These are phyloP conservation scores for Drosophila sechellia DNA, from an alignment of 1,140 invertebrate species.

Conservation along the genomic window DNA sequence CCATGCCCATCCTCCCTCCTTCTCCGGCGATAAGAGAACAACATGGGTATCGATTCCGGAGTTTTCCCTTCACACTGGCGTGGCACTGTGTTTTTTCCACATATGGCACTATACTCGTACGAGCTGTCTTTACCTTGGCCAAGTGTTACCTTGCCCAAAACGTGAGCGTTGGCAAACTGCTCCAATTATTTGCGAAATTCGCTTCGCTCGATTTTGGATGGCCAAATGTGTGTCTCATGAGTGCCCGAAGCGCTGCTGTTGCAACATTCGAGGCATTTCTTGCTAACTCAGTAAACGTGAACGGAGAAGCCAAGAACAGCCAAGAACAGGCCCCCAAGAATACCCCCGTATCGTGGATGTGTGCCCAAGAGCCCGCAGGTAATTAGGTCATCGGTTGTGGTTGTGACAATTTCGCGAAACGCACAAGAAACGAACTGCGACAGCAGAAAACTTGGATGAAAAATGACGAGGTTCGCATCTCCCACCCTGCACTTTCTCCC, in stretches of 20 bases:
- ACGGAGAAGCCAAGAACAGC: slow-evolving; percentile 28
- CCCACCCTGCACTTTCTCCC: slow-evolving; percentile 6
- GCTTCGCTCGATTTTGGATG: slow-evolving; percentile 22
- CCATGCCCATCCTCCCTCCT: slow-evolving; percentile 23
- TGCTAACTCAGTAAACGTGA: slow-evolving; percentile 72
- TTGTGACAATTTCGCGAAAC: slow-evolving; percentile 54
- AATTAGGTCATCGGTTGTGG: slow-evolving; percentile 67
- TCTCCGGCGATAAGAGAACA: slow-evolving; percentile 23
- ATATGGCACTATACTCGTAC: slow-evolving; percentile 14
- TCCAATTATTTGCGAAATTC: slow-evolving; percentile 73
- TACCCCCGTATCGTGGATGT: slow-evolving; percentile 14
- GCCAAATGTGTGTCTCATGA: slow-evolving; percentile 17
- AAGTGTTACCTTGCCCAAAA: slow-evolving; percentile 63
- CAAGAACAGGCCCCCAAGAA: slow-evolving; percentile 34
- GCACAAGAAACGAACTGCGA: slow-evolving; percentile 49
- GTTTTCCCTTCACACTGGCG: slow-evolving; percentile 8
- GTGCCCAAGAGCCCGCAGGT: slow-evolving; percentile 11
- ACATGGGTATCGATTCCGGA: slow-evolving; percentile 17
- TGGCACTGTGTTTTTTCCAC: slow-evolving; percentile 8
- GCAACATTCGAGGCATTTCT: slow-evolving; percentile 74
- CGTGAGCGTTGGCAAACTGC: slow-evolving; percentile 63
- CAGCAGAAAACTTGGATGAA: slow-evolving; percentile 55
- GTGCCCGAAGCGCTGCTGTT: slow-evolving; percentile 44
- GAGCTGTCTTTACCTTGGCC: slow-evolving; percentile 37
- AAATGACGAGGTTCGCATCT: slow-evolving; percentile 1